A percentile compares a stretch with the other conserved stretches of the same genome.
Conservation (phyloP, 1,140 invertebrate species). For the Bombus difficillimus region DNA sequence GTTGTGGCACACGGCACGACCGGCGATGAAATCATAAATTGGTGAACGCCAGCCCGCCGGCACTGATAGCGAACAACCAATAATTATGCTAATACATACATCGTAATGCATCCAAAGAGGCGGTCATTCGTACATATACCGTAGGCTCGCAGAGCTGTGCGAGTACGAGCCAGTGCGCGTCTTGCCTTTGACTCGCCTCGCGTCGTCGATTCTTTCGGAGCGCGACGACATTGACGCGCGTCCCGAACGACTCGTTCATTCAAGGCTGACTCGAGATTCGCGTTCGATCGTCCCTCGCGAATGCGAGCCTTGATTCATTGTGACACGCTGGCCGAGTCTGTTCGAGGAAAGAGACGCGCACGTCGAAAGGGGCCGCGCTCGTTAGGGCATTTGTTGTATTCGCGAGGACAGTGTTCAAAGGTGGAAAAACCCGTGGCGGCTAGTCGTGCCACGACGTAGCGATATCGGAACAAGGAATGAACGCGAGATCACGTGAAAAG, state of each 20-base stretch:
- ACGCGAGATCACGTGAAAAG: not conserved
- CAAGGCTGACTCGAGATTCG: not conserved
- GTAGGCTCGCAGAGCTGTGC: constrained; percentile 33
- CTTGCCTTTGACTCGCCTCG: not conserved
- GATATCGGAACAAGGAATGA: not conserved
- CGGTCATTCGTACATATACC: constrained; percentile 70
- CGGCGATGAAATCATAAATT: constrained; percentile 81
- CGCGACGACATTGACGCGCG: constrained; percentile 22
- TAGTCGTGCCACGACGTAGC: not conserved
- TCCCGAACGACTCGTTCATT: not conserved
- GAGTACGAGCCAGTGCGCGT: no score
- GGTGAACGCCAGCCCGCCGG: constrained; percentile 77
- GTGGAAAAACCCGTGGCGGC: not conserved
- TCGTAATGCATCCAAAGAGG: constrained; percentile 76
- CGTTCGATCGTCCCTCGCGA: constrained; percentile 3
- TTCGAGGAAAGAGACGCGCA: no score
- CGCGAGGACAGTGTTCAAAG: not conserved
- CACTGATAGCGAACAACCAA: constrained; percentile 80
- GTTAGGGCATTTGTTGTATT: constrained; percentile 17
- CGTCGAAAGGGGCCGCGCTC: not conserved
- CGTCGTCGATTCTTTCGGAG: constrained; percentile 21
- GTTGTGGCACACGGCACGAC: constrained; percentile 64
- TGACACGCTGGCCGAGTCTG: not conserved
- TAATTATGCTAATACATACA: constrained; percentile 81
- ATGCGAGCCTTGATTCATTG: constrained; percentile 22